Percentiles rank a stretch among this genome's conserved stretches.
Conservation (phyloP, 2,113 vertebrate species). For the Hymenochirus boettgeri region DNA sequence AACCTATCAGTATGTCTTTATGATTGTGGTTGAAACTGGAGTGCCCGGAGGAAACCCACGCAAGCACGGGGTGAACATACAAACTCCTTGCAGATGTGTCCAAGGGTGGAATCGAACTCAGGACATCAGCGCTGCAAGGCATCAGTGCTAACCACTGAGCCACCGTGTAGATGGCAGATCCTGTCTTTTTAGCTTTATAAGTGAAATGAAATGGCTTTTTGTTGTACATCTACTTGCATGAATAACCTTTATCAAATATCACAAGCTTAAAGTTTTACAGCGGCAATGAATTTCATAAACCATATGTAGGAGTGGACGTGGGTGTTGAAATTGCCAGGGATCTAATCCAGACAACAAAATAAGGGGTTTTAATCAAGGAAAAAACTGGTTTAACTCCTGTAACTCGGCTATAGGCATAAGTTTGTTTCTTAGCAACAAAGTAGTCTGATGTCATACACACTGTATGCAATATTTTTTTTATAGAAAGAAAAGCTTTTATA, state of each 20-base stretch:
- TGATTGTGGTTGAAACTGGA: too few relatives aligned
- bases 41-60: too few relatives aligned
- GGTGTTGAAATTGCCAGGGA: conserved; percentile 22
- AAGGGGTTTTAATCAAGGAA: conserved; percentile 38
- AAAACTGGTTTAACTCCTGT: conserved; percentile 33
- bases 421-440: conserved; percentile 29
- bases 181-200: too few relatives aligned
- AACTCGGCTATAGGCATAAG: background rate
- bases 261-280: conserved; percentile 1
- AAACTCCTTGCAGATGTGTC: too few relatives aligned
- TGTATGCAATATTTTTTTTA: background rate
- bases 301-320: conserved; percentile 29
- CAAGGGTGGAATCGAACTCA: too few relatives aligned
- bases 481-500: too few relatives aligned
- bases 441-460: background rate
- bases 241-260: background rate
- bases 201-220: too few relatives aligned
- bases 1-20: too few relatives aligned
- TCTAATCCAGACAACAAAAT: conserved; percentile 40
- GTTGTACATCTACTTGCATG: background rate
- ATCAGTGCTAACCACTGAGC: too few relatives aligned
- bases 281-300: conserved; percentile 25
- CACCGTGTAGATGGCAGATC: too few relatives aligned
- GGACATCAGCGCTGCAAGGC: too few relatives aligned
- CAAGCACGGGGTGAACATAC: too few relatives aligned